Evolutionary conservation across 2,888 invertebrate genomes (phyloP).

Genomic region (Frankliniella intonsa): DNA sequence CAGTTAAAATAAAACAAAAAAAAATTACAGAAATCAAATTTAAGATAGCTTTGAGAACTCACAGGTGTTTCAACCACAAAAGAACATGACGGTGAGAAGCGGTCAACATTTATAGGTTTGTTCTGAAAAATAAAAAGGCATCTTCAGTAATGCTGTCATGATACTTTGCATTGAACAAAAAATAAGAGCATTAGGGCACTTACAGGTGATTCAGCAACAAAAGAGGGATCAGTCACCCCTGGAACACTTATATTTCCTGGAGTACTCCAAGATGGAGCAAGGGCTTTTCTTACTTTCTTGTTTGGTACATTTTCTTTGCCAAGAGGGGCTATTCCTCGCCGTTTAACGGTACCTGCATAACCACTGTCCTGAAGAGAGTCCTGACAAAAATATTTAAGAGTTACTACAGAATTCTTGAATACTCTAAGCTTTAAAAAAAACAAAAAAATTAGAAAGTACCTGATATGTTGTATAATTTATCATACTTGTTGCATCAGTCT

Average conservation of each 20-base stretch:
- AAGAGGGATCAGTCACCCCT: conserved; percentile 61
- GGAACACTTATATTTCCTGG: conserved; percentile 48
- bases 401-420: background rate
- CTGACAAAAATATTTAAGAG: background rate
- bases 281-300: conserved; percentile 74
- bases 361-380: conserved; percentile 53
- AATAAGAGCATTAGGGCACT: conserved; percentile 42
- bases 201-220: conserved; percentile 73
- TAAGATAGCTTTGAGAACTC: background rate
- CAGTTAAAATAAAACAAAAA: background rate
- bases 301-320: conserved; percentile 67
- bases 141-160: too few species aligned
- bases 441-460: conserved; percentile 31
- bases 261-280: conserved; percentile 68
- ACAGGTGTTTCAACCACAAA: conserved; percentile 11
- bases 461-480: conserved; percentile 36
- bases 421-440: conserved; percentile 41
- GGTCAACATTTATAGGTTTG: background rate
- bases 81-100: background rate
- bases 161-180: too few species aligned
- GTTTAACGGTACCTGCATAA: conserved; percentile 45
- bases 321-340: conserved; percentile 34
- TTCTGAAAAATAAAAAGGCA: conserved; percentile 3
- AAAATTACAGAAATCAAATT: too few species aligned
- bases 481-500: conserved; percentile 45